Percentiles rank a stretch among this genome's conserved stretches.
These are phyloP conservation scores for Pongo pygmaeus DNA, from an alignment of 2,113 vertebrate genomes.

Conservation along the genomic window DNA sequence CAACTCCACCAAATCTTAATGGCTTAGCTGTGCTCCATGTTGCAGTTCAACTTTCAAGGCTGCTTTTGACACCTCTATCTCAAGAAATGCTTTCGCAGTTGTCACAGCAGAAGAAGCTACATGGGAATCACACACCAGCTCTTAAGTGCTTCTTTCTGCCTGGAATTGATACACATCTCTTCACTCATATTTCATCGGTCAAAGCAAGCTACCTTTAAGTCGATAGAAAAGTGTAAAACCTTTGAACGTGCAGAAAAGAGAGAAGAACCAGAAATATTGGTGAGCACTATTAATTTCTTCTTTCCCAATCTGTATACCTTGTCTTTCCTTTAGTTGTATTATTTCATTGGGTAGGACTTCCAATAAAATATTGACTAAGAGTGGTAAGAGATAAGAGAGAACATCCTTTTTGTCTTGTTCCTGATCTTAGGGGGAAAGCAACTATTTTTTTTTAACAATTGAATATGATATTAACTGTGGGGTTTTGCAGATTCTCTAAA, in stretches of 20 bases:
- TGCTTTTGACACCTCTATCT: not conserved
- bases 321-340: not conserved
- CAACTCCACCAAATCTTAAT: not conserved
- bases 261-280: not conserved
- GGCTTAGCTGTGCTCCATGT: not conserved
- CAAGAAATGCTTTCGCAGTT: not conserved
- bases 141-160: not conserved
- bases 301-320: not conserved
- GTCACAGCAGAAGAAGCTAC: not conserved
- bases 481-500: not conserved
- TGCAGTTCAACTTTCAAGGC: not conserved
- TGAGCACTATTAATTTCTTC: not conserved
- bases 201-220: not conserved
- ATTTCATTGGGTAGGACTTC: not conserved
- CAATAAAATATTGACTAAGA: not conserved
- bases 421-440: not conserved
- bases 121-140: not conserved
- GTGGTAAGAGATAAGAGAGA: not conserved
- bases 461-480: not conserved
- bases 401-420: not conserved
- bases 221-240: not conserved
- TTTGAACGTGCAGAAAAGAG: not conserved
- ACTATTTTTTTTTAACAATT: not conserved
- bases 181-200: not conserved
- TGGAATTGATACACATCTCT: not conserved